Conservation (phyloP, 23 tunicate genomes). For the Trididemnum nubilum region DNA sequence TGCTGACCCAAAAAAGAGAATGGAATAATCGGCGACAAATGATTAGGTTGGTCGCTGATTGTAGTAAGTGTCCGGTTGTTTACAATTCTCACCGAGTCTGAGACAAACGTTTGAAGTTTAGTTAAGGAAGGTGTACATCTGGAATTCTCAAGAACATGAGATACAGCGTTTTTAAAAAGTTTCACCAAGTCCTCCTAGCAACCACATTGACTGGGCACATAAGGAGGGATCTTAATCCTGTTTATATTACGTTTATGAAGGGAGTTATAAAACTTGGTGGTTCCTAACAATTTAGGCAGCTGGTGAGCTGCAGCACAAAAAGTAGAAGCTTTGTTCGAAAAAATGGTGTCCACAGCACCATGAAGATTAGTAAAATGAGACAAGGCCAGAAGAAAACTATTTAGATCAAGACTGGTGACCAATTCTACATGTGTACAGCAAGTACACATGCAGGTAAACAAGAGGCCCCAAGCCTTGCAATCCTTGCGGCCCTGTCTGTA, state of each 20-base stretch:
- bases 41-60: conserved; percentile 29
- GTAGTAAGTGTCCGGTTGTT: conserved; percentile 29
- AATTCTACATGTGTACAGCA: conserved; percentile 2
- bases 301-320: not conserved
- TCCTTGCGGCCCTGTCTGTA: not conserved
- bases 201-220: conserved; percentile 19
- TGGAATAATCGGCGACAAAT: conserved; percentile 13
- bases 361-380: not conserved
- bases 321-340: conserved; percentile 9
- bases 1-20: not conserved
- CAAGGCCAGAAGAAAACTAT: conserved; percentile 5
- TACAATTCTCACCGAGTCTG: conserved; percentile 7
- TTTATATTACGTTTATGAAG: not conserved
- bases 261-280: not conserved
- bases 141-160: not conserved
- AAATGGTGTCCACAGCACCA: conserved; percentile 5
- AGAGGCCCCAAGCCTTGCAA: conserved; percentile 17
- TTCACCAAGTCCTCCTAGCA: conserved; percentile 12
- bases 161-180: conserved; percentile 2
- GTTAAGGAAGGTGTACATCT: not conserved
- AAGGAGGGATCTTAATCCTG: conserved; percentile 12
- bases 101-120: conserved; percentile 9
- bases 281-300: not conserved
- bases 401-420: conserved; percentile 1
- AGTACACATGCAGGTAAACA: conserved; percentile 6